Base-by-base conservation (phyloP, 2,113 vertebrate species). In the Lophius piscatorius region DNA sequence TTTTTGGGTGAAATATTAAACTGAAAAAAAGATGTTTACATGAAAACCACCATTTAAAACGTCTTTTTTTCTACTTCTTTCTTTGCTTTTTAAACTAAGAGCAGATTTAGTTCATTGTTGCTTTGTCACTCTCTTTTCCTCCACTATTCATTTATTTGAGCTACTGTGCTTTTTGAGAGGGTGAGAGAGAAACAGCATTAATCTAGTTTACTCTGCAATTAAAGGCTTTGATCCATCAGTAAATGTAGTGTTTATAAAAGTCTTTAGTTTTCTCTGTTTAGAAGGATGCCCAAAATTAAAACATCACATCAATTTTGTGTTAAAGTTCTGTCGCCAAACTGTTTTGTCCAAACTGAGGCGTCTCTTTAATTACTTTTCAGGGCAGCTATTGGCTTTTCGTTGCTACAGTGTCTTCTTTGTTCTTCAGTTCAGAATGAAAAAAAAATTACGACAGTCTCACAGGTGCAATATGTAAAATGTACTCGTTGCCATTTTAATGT, bases 381-480 rank as follows among this genome's bases (percentile, higher is more conserved):
- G 36, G 31, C 42, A 11, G n/a, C 18, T 58, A 20, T 48, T 38
- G 50, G 28, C 38, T 58, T 24, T 36, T 44, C 28, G 6, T 26
- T 54, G 48, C 55, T 44, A 22, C 69, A 23, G 8, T 28, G 47
- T 40, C 42, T 21, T 59, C 45, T 44, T 62, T 64, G 61, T 60
- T 55, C 60, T 52, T 38, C 33, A 20, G 29, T 48, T 33, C 39
- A 39, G 36, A 14, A 28, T 14, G 8, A 28, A 9, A 23, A 28
- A 55, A 41, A 55, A 40, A 40, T 21, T 26, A 70, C 28, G 50
- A 36, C 49, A 47, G 26, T 40, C 23, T 63, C 45, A 46, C 38
- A 35, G 34, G 52, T 38, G 64, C 35, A 41, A 61, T 64, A 55
- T 61, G 20, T 31, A 36, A 45, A 16, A 64, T 56, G 45, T 50